Conservation (phyloP, 2,113 vertebrate genomes). For the Clarias magur region DNA sequence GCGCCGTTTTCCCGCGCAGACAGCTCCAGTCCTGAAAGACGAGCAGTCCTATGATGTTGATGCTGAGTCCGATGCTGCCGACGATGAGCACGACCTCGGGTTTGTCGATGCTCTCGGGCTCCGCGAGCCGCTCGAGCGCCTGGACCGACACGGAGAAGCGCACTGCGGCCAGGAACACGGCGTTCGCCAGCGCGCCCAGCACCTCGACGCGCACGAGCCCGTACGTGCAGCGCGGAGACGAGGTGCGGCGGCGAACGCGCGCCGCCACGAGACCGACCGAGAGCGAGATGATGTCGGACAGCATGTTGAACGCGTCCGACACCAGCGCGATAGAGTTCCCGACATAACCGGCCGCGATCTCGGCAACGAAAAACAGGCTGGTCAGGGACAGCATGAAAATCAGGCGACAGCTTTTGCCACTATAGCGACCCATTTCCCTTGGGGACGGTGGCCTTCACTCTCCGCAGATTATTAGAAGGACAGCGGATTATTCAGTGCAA, state of each 20-base stretch:
- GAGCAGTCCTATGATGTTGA: slow-evolving; percentile 80
- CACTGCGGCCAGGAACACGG: slow-evolving; percentile 78
- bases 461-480: not conserved
- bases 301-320: slow-evolving; percentile 87
- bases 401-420: slow-evolving; percentile 79
- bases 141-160: slow-evolving; percentile 77
- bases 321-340: slow-evolving; percentile 84
- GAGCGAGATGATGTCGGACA: slow-evolving; percentile 82
- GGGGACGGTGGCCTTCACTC: not conserved
- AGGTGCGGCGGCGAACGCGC: slow-evolving; percentile 69
- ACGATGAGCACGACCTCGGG: slow-evolving; percentile 78
- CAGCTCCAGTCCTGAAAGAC: slow-evolving; percentile 78
- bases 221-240: slow-evolving; percentile 68
- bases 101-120: slow-evolving; percentile 73
- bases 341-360: slow-evolving; percentile 81
- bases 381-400: slow-evolving; percentile 80
- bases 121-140: slow-evolving; percentile 73
- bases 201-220: slow-evolving; percentile 80
- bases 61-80: slow-evolving; percentile 79
- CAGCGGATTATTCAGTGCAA: not conserved
- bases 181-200: slow-evolving; percentile 80
- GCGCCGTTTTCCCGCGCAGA: slow-evolving; percentile 25
- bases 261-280: slow-evolving; percentile 75
- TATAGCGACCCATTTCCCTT: slow-evolving; percentile 78
- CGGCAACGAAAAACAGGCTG: slow-evolving; percentile 77